These are phyloP conservation scores for Bradypus variegatus DNA, from an alignment of 2,797 vertebrate genomes.

Conservation along the genomic window DNA sequence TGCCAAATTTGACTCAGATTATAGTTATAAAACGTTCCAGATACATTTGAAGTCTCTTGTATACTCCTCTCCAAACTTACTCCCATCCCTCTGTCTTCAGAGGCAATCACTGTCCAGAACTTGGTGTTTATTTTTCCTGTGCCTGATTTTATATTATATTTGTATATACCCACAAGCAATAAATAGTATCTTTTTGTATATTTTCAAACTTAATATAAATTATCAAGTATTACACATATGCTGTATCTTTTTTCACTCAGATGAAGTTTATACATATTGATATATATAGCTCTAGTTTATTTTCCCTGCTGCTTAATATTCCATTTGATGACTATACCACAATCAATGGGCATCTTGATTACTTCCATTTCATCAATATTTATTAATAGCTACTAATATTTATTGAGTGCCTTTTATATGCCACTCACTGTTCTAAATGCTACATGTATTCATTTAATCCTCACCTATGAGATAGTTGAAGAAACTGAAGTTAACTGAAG, in stretches of 20 bases:
- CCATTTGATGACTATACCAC: neutral
- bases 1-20: neutral
- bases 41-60: neutral
- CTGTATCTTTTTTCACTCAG: neutral
- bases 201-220: neutral
- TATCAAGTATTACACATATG: neutral
- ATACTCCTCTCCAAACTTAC: neutral
- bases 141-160: constrained; percentile 5
- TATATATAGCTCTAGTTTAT: neutral
- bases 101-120: neutral
- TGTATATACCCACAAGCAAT: neutral
- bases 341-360: neutral
- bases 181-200: neutral
- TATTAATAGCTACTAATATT: neutral
- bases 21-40: neutral
- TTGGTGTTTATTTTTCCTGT: neutral
- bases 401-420: neutral
- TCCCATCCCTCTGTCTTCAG: neutral
- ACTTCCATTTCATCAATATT: neutral
- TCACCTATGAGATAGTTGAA: neutral
- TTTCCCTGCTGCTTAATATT: neutral
- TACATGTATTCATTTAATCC: neutral
- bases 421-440: neutral
- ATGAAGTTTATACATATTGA: neutral
- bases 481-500: neutral